Base-by-base conservation (phyloP, 2,113 vertebrate species). In the Pollimyrus isidori region DNA sequence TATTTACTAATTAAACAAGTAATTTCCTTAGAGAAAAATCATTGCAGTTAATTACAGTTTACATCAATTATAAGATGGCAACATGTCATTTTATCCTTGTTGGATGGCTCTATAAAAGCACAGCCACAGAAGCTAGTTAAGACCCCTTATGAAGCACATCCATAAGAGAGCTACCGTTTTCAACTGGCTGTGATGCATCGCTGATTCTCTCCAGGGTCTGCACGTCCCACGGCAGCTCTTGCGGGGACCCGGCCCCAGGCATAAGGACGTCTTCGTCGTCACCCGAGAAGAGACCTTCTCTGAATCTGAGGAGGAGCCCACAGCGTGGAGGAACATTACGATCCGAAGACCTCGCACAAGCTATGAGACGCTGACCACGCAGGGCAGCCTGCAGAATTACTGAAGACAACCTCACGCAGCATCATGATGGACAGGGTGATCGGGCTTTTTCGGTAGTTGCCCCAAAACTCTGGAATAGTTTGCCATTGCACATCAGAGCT, bases 201-300 rank as follows among this genome's bases (percentile, higher is more conserved):
- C 88, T 89, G 42, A 95, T 92, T 93, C 92, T 62, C 52, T 62
- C 53, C 35, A 87, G 6, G 21, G 53, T 95, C 89, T 95, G 90
- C 95, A 97, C 91, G 90, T 95, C 96, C 91, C 92, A 94, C 89
- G 97, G 95, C 76, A 96, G 94, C 93, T 95, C 95, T 87, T 89
- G 89, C 82, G 96, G 96, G 90, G 94, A 95, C 21, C 90, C 94
- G 65, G 94, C 95, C 26, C 96, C 95, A 23, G 94, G 93, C 17
- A 90, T 65, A 89, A 95, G 95, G 3, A 95, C 96, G 7, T 94
- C 94, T 83, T 96, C 94, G 42, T 94, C 93, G 73, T 93, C 93
- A 5, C 91, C 92, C 39, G 93, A 91, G 73, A 97, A 94, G 88
- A 97, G 94, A 85, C 96, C 90, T 11, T 92, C 62, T 69, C n/a